Evolutionary conservation across 2,113 vertebrate species (phyloP), one percentile per base, ranked within the genome.

Genomic region (Paralichthys olivaceus): DNA sequence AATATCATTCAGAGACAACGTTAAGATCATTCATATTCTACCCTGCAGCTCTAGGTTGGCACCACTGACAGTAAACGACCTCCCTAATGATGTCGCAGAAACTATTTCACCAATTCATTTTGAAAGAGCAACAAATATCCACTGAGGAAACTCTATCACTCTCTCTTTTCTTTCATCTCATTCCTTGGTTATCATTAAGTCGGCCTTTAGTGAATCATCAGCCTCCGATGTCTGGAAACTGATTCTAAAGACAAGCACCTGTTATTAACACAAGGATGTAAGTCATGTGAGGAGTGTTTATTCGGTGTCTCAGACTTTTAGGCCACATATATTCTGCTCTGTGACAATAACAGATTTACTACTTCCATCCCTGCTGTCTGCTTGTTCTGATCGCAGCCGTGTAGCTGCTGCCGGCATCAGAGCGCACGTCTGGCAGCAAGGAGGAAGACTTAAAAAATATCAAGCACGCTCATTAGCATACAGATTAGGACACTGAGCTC

Each of bases 381-480:
- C 3, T 51, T 57, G 37, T 74, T 28, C 55, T 54, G 54, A 65
- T 81, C 73, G 56, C 66, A 72, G 83, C 45, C 75, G 29, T n/a
- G 9, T 51, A 70, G 59, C 79, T 69, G 57, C 40, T 60, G 58
- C 37, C 75, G 75, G 66, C 69, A 79, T 65, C 72, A 77, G 61
- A 77, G 61, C 74, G 65, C 72, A 71, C 32, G 32, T n/a, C 60
- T 62, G 5, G 5, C 9, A 62, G 49, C n/a, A 25, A 69, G 56
- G 32, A 65, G 55, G 28, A 40, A 54, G 62, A 75, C 51, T 85
- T 57, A 67, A 80, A 81, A 11, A 81, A 84, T 79, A 84, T 85
- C 75, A 85, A 87, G 81, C 66, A 58, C 4, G 1, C 55, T 83
- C 63, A 87, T 87, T 82, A 84, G 80, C 78, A 86, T 86, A 82